Percentiles rank a stretch among this genome's conserved stretches.
Evolutionary conservation across 2,113 vertebrate species (phyloP).

Genomic region (Hystrix brachyura): DNA sequence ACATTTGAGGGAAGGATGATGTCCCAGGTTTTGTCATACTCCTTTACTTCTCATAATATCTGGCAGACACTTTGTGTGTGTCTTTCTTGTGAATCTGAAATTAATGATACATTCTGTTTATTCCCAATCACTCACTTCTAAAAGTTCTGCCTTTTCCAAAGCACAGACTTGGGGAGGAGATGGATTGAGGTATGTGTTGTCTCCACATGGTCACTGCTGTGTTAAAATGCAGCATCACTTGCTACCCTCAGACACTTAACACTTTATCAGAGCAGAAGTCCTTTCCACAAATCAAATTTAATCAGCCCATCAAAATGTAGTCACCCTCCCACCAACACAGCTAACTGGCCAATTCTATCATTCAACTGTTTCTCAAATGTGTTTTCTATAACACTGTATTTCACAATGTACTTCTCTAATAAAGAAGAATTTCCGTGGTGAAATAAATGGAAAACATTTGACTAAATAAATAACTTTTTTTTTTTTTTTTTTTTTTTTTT

Average conservation of each 20-base stretch:
- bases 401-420: not conserved
- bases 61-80: not conserved
- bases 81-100: not conserved
- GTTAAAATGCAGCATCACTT: not conserved
- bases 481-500: not conserved
- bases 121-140: not conserved
- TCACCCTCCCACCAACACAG: not conserved
- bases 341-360: not conserved
- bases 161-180: not conserved
- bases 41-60: not conserved
- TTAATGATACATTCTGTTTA: not conserved
- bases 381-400: not conserved
- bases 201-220: not conserved
- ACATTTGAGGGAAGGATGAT: not conserved
- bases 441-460: slow-evolving; percentile 30
- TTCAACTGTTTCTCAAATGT: not conserved
- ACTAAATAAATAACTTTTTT: not conserved
- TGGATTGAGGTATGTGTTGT: not conserved
- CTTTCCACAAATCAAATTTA: slow-evolving; percentile 24
- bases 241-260: not conserved
- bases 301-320: not conserved
- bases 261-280: not conserved
- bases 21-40: not conserved
- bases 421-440: not conserved
- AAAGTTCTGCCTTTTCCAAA: not conserved